Percentiles rank a stretch among this genome's conserved stretches.
Conservation (phyloP, 2,888 invertebrate genomes). For the Uropetala carovei region DNA sequence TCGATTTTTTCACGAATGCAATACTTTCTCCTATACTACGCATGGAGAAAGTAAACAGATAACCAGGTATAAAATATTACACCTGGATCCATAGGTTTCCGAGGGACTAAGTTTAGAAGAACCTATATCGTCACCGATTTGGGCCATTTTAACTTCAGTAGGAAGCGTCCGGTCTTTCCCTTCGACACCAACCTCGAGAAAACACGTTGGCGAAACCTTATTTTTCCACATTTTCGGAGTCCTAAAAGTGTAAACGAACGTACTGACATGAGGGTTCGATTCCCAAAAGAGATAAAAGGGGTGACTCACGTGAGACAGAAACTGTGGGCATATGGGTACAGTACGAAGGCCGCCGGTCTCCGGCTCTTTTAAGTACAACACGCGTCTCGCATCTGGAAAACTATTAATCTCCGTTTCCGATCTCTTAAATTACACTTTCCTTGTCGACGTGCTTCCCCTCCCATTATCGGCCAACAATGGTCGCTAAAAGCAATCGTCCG, state of each 20-base stretch:
- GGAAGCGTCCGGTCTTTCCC: background rate
- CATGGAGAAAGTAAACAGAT: too few species aligned
- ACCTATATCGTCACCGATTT: too few species aligned
- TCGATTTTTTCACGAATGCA: too few species aligned
- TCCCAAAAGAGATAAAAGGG: background rate
- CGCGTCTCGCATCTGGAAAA: background rate
- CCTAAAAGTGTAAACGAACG: background rate
- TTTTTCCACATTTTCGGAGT: background rate
- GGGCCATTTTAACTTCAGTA: too few species aligned
- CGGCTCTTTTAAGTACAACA: background rate
- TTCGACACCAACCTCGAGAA: background rate
- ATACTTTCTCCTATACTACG: too few species aligned
- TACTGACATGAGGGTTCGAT: background rate
- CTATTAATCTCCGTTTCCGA: conserved; percentile 24
- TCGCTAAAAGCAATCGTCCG: too few species aligned
- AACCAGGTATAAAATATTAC: too few species aligned
- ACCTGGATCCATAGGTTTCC: too few species aligned
- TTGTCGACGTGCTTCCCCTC: background rate
- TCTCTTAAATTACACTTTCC: conserved; percentile 32
- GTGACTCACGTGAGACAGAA: background rate
- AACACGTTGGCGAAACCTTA: background rate
- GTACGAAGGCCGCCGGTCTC: background rate
- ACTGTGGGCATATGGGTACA: conserved; percentile 10
- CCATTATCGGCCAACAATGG: conserved; percentile 12
- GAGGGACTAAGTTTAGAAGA: too few species aligned